Evolutionary conservation across 2,797 vertebrate species (phyloP).

Genomic region (Lerista edwardsae): DNA sequence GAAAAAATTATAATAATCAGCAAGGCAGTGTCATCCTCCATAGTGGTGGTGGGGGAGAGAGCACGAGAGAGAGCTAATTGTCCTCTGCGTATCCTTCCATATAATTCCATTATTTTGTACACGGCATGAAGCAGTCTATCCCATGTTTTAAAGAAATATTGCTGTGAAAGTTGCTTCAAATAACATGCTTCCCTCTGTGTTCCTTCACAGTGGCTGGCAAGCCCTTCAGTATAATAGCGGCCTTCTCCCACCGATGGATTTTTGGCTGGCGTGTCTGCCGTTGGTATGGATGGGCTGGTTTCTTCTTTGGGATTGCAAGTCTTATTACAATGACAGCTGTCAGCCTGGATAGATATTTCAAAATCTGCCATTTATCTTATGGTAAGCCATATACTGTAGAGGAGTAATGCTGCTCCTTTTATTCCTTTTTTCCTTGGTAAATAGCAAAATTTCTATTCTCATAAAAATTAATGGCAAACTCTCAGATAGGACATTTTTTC

Average conservation of each 20-base stretch:
- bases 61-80: too few relatives aligned
- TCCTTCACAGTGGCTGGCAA: constrained; percentile 87
- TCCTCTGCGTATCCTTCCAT: too few relatives aligned
- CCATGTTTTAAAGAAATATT: not conserved
- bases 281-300: constrained; percentile 93
- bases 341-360: constrained; percentile 93
- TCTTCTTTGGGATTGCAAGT: constrained; percentile 95
- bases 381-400: constrained; percentile 76
- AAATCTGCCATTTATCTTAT: constrained; percentile 93
- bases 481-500: too few relatives aligned
- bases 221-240: constrained; percentile 90
- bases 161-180: not conserved
- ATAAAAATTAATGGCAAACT: not conserved
- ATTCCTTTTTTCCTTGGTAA: not conserved
- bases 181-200: constrained; percentile 33
- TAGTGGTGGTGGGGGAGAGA: too few relatives aligned
- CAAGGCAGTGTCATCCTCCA: too few relatives aligned
- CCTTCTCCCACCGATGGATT: constrained; percentile 92
- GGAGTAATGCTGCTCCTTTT: not conserved
- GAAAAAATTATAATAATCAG: too few relatives aligned
- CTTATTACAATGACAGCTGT: constrained; percentile 94
- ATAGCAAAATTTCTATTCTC: not conserved
- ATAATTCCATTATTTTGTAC: not conserved
- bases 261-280: constrained; percentile 93
- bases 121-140: not conserved